Conservation (phyloP, 2,888 invertebrate genomes). For the Plusia festucae region DNA sequence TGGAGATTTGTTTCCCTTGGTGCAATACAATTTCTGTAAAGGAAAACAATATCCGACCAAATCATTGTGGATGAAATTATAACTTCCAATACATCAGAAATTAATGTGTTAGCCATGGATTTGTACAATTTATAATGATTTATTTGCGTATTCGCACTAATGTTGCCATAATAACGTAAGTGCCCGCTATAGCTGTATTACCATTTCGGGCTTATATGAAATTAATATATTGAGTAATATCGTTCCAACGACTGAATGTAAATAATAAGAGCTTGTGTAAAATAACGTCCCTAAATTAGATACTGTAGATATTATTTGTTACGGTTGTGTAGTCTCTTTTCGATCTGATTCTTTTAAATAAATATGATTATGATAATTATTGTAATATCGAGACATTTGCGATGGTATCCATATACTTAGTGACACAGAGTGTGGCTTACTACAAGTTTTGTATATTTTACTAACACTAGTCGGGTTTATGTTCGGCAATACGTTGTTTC, state of each 20-base stretch:
- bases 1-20: constrained; percentile 38
- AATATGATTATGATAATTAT: constrained; percentile 51
- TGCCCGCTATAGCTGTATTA: constrained; percentile 60
- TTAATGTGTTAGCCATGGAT: constrained; percentile 69
- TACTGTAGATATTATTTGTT: constrained; percentile 62
- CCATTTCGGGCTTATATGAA: constrained; percentile 55
- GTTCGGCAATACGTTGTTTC: constrained; percentile 24
- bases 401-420: constrained; percentile 73
- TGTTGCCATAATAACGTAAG: constrained; percentile 81
- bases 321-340: constrained; percentile 75
- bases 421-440: constrained; percentile 70
- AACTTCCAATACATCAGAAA: constrained; percentile 45
- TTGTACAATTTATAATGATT: constrained; percentile 74
- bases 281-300: constrained; percentile 67
- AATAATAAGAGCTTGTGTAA: constrained; percentile 73
- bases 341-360: constrained; percentile 74
- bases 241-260: constrained; percentile 78
- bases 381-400: constrained; percentile 48
- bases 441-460: constrained; percentile 39
- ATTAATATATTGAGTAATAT: constrained; percentile 59
- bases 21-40: constrained; percentile 52
- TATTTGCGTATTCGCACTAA: constrained; percentile 73
- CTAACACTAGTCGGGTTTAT: constrained; percentile 45
- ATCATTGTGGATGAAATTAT: constrained; percentile 31
- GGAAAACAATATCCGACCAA: constrained; percentile 39